These are phyloP conservation scores for Fratercula arctica DNA, from an alignment of 2,797 vertebrate species.

Conservation along the genomic window DNA sequence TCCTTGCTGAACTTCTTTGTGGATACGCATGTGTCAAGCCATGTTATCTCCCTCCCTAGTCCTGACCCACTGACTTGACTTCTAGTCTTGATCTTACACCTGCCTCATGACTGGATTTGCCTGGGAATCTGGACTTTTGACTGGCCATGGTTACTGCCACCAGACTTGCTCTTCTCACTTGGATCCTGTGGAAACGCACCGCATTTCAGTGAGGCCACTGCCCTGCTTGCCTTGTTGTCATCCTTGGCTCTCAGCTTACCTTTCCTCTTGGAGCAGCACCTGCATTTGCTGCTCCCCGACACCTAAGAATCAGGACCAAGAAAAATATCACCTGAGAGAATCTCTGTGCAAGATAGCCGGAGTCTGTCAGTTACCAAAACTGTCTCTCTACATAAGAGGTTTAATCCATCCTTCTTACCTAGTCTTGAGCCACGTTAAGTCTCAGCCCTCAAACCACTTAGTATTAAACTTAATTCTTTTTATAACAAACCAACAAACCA, in stretches of 20 bases:
- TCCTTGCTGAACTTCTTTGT: neutral
- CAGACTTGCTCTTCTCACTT: neutral
- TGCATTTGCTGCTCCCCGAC: neutral
- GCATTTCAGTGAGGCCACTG: neutral
- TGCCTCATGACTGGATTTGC: neutral
- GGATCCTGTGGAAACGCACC: neutral
- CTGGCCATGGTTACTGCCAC: neutral
- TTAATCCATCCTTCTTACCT: neutral
- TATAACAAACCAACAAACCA: neutral
- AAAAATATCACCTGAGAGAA: neutral
- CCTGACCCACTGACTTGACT: neutral
- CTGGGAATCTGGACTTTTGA: neutral
- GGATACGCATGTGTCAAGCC: fast-evolving
- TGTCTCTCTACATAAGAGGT: neutral
- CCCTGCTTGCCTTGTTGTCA: neutral
- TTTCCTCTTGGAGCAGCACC: neutral
- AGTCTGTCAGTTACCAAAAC: neutral
- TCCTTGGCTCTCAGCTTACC: neutral
- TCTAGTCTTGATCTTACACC: neutral
- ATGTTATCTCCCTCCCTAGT: neutral
- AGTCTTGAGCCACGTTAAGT: neutral
- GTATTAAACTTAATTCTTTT: neutral
- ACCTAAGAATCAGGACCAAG: neutral
- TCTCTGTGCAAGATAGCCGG: neutral
- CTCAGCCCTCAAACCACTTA: neutral